Base-by-base conservation (phyloP, 2,113 vertebrate species). In the Campylomormyrus tamandua region DNA sequence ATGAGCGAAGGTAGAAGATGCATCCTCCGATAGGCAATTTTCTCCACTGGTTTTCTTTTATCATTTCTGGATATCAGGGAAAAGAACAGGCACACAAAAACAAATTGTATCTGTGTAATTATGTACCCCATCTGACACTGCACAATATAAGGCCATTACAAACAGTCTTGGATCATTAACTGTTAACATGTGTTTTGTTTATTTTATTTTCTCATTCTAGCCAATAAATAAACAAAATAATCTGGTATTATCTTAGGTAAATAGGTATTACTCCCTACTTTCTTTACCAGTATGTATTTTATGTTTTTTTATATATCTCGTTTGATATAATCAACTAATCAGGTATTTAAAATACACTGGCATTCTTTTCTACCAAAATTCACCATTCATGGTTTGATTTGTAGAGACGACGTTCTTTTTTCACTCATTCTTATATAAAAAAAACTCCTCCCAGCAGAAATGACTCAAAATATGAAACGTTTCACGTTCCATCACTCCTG, bases 81-180 rank as follows among this genome's bases (percentile, higher is more conserved):
- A 45, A 35, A 77, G 39, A 27, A 35, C 46, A 89, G 88, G 50
- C 74, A 52, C 49, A 89, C 49, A 39, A 21, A 9, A 87, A 56
- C 50, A 21, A 27, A 56, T 21, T 13, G n/a, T 49, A 27, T 52
- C 35, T 70, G 83, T 87, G 35, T 87, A 62, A 62, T 62, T 62
- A 39, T 53, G 52, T 45, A 24, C 83, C 45, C 13, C 56, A 84
- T 66, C 56, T n/a, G 83, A 17, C 53, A 13, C 31, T 87, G 86
- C 53, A 85, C 53, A 56, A 58, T 87, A n/a, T 90, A 87, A 90
- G 89, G 89, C 83, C 58, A 93, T 93, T 86, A 92, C 89, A 91
- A 93, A 92, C 6, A 85, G 90, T 88, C 24, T 49, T 92, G 91
- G 87, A 90, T 87, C 91, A n/a, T 91, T 85, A 87, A 62, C 87